Percentiles rank a stretch among this genome's conserved stretches.
Evolutionary conservation across 2,888 invertebrate genomes (phyloP).

Genomic region (Crocallis elinguaria): DNA sequence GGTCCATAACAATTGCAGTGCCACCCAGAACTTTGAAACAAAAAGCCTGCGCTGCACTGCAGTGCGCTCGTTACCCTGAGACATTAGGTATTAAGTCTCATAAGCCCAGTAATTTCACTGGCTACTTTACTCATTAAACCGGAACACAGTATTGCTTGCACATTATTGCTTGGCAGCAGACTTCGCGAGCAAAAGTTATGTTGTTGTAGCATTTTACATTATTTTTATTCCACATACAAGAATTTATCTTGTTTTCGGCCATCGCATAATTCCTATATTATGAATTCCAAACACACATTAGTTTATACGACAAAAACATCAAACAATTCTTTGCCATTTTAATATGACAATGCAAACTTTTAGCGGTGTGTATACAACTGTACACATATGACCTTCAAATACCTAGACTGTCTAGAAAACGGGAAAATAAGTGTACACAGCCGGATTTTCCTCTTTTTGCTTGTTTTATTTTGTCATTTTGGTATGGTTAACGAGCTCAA

Average conservation of each 20-base stretch:
- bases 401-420: conserved; percentile 14
- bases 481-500: neutral
- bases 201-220: neutral
- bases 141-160: no score
- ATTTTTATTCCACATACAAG: no score
- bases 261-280: no score
- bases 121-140: no score
- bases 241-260: neutral
- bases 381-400: conserved; percentile 17
- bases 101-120: no score
- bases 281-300: conserved; percentile 1
- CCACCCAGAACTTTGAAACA: no score
- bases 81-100: no score
- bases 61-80: no score
- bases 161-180: no score
- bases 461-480: conserved; percentile 3
- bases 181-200: no score
- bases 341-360: conserved; percentile 14
- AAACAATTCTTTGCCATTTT: neutral
- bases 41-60: no score
- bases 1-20: no score
- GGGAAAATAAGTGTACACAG: conserved; percentile 19
- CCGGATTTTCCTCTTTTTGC: conserved; percentile 22
- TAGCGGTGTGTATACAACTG: neutral
- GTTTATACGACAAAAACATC: neutral